phyloP scores from a whole-genome alignment of 1,140 invertebrate genomes.

The Heterodera schachtii region DNA sequence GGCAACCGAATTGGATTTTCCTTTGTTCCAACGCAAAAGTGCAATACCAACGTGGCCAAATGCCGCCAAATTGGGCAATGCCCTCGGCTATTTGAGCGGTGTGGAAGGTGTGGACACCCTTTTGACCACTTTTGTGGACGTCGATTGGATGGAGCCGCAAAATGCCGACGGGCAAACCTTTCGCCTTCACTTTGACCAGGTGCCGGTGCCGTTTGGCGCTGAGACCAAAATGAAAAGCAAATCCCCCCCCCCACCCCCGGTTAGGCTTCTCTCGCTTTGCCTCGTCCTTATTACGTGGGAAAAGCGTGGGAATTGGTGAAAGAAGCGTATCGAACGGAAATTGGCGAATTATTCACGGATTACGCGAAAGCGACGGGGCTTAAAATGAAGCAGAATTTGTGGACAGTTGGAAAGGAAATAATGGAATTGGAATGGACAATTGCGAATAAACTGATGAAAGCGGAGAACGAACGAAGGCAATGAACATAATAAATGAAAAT shows the following conservation, averaged over 20 bases:
- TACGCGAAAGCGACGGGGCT: slow-evolving; percentile 1
- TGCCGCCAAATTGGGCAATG: slow-evolving; percentile 31
- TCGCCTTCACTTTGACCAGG: slow-evolving; percentile 49
- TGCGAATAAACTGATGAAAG: slow-evolving; percentile 23
- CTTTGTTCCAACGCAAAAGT: slow-evolving; percentile 10
- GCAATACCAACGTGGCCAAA: slow-evolving; percentile 10
- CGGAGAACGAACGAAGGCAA: slow-evolving; percentile 5
- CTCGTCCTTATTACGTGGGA: slow-evolving; percentile 33
- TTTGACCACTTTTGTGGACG: slow-evolving; percentile 44
- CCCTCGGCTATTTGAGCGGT: slow-evolving; percentile 43
- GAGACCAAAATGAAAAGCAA: slow-evolving; percentile 1
- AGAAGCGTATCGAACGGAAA: slow-evolving; percentile 27
- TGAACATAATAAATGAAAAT: too few relatives aligned
- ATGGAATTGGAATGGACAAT: slow-evolving; percentile 12
- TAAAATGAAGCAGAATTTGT: background rate
- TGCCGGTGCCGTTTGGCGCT: background rate
- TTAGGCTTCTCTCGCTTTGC: slow-evolving; percentile 21
- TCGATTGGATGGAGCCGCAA: slow-evolving; percentile 55
- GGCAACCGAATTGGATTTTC: background rate
- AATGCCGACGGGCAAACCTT: slow-evolving; percentile 34
- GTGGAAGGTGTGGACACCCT: slow-evolving; percentile 41
- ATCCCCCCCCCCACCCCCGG: too few relatives aligned
- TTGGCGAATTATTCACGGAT: background rate
- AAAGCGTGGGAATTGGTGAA: slow-evolving; percentile 44
- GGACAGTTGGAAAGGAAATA: slow-evolving; percentile 6